Base-by-base conservation (phyloP, 2,797 vertebrate genomes). In the Leuciscus waleckii region DNA sequence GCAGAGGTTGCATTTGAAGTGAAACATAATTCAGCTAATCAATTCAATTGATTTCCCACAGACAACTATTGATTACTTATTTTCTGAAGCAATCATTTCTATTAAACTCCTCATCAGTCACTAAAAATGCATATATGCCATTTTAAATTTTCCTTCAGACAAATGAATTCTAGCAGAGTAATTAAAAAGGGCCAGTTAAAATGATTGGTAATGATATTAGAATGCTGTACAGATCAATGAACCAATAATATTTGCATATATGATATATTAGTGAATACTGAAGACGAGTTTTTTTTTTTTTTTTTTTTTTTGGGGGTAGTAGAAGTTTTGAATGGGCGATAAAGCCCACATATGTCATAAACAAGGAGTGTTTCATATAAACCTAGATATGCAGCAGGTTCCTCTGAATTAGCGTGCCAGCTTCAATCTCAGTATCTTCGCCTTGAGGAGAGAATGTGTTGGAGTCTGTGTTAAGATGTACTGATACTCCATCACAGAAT, bases 401-500 rank as follows among this genome's bases (percentile, higher is more conserved):
- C 79, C 32, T 35, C 84, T 89, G 71, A 87, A 83, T 85, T 81
- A 88, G 85, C 86, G 87, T 63, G 79, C 91, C 89, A 74, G 79
- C 86, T 88, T 83, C 73, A 84, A 77, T 63, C 79, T 79, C 29
- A 63, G 84, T 35, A 37, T 84, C 77, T 89, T 83, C 85, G 80
- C 86, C 89, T 89, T 88, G 83, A 84, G 88, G 88, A 88, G 89
- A 91, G 87, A 89, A 81, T 87, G 87, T 90, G 92, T 93, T 93
- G 92, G 92, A 91, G 86, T 90, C 93, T 92, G 92, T 91, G 93
- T 93, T 93, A 93, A 92, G 90, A 92, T 91, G 92, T 91, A 93
- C 93, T 94, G 90, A 93, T 93, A 90, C 94, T 95, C 94, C 92
- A 94, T 95, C 94, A 94, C 93, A 92, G 91, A 92, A 93, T 95